Conservation (phyloP, 2,888 invertebrate genomes). For the Macrosiphum euphorbiae region DNA sequence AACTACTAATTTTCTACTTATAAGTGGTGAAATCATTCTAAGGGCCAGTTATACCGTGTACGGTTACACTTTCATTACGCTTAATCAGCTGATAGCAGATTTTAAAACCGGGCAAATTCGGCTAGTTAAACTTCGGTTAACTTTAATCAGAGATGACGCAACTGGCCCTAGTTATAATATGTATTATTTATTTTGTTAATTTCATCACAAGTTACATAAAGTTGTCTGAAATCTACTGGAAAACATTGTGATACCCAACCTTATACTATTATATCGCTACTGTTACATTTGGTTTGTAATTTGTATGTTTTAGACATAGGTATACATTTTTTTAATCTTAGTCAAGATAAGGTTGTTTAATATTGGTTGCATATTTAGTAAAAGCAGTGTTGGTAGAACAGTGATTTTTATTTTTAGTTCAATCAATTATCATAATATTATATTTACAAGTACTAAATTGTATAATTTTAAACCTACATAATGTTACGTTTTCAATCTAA, state of each 20-base stretch:
- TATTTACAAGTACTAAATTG: slow-evolving; percentile 26
- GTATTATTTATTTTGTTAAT: background rate
- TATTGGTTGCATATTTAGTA: background rate
- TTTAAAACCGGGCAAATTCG: no score
- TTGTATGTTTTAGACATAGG: background rate
- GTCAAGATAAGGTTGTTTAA: background rate
- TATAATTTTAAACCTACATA: background rate
- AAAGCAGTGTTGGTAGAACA: background rate
- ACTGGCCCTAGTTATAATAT: no score
- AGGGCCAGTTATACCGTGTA: background rate
- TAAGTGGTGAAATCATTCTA: background rate
- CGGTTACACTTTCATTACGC: no score
- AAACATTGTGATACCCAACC: background rate
- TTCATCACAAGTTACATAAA: background rate
- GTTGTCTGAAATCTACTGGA: background rate
- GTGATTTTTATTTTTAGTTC: background rate
- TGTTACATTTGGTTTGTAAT: background rate
- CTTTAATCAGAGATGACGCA: no score
- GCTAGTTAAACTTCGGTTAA: no score
- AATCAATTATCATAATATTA: background rate
- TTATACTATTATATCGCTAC: background rate
- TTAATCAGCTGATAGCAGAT: no score
- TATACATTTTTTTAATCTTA: background rate
- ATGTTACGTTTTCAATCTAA: background rate
- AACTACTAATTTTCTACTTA: no score